Evolutionary conservation across 2,113 vertebrate species (phyloP), one percentile per base, ranked within the genome.

Genomic region (Gopherus evgoodei): DNA sequence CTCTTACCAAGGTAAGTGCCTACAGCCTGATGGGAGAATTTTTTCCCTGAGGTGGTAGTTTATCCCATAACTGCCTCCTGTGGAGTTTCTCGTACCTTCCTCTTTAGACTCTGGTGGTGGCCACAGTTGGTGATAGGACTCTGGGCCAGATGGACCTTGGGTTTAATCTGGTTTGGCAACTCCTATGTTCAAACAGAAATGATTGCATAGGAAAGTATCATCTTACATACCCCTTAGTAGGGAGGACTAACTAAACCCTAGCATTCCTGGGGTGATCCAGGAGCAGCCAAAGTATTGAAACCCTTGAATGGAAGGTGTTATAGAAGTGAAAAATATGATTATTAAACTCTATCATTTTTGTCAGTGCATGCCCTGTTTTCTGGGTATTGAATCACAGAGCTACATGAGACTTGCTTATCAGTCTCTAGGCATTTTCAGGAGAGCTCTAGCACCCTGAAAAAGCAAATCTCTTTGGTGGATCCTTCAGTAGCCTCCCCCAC

Each of bases 211-310:
- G 93, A 86, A 85, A 6, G 29, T 8, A 72, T 21, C 6, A 84
- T 42, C 8, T 8, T 2, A 11, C 31, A 13, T 9, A 10, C 0
- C 80, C 13, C 52, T 42, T 49, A 11, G 12, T 24, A 27, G 80
- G 42, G 14, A 89, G 57, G 2, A 44, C 91, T 81, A 65, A 65
- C 16, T 65, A 91, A 93, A 65, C 1, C 0, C 2, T 11, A 1
- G 13, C 2, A 62, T 11, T 82, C 62, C 16, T n/a, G 35, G 35
- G 62, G 62, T 69, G 4, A 69, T n/a, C 17, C 49, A 78, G 38
- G 38, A 29, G 16, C 29, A 49, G 0, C 0, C 42, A 84, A 82
- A 44, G 47, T 72, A 35, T 5, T 49, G 0, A 13, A 38, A 57
- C 4, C 35, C 27, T 65, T 86, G 11, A 86, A 56, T 4, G 21